These are phyloP conservation scores for Lutraria lutraria DNA, from an alignment of 2,888 invertebrate genomes.

Conservation along the genomic window DNA sequence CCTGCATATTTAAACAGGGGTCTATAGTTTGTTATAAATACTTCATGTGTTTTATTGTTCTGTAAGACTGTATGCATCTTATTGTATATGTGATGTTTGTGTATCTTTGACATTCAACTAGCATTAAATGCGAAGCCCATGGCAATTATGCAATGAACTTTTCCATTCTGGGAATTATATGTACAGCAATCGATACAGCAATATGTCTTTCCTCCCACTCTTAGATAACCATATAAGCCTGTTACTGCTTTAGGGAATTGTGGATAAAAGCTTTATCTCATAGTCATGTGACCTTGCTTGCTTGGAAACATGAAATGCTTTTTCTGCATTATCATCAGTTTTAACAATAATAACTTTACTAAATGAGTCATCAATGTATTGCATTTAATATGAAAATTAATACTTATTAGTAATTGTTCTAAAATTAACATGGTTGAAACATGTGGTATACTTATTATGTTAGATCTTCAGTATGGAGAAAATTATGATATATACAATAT, in stretches of 20 bases:
- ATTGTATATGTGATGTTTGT: not conserved
- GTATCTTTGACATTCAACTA: not conserved
- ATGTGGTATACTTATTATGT: no score
- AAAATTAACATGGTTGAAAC: no score
- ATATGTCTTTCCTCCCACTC: not conserved
- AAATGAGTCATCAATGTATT: no score
- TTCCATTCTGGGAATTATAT: not conserved
- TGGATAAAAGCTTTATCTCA: not conserved
- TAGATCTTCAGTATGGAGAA: no score
- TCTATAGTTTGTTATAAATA: no score
- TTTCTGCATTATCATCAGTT: no score
- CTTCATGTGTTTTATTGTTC: no score
- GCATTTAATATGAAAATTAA: no score
- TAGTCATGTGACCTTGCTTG: not conserved
- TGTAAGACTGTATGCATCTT: not conserved
- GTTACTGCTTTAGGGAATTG: not conserved
- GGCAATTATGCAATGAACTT: constrained; percentile 9
- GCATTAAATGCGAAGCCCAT: not conserved
- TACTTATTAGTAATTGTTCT: no score
- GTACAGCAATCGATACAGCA: not conserved
- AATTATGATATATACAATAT: no score
- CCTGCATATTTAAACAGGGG: no score
- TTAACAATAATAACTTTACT: no score
- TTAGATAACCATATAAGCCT: not conserved
- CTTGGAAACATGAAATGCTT: not conserved